Percentiles rank a stretch among this genome's conserved stretches.
Evolutionary conservation across 1,140 invertebrate genomes (phyloP).

Genomic region (Scylla paramamosain): DNA sequence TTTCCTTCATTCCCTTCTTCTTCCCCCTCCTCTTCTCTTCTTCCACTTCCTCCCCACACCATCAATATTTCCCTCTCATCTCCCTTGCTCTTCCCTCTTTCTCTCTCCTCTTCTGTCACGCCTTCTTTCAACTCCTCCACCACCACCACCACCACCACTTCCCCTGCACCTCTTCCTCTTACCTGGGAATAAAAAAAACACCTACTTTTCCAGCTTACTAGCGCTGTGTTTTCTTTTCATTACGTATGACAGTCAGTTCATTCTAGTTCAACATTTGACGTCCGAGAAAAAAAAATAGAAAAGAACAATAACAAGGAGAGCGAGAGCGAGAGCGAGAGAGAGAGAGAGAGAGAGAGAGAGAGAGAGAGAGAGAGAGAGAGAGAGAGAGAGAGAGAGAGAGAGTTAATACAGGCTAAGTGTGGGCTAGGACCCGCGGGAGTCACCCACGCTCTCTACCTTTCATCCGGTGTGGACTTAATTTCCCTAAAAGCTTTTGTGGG

Average conservation of each 20-base stretch:
- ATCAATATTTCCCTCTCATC: neutral
- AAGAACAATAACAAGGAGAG: neutral
- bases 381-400: constrained; percentile 20
- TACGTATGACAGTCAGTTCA: too few relatives aligned
- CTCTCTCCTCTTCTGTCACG: neutral
- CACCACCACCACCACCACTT: neutral
- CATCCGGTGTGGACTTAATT: neutral
- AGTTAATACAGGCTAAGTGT: neutral
- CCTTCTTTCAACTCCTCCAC: neutral
- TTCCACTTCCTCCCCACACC: neutral
- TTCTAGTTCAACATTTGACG: too few relatives aligned
- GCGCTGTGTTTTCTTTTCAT: too few relatives aligned
- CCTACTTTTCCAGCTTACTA: too few relatives aligned
- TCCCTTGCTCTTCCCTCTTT: neutral
- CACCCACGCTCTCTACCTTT: constrained; percentile 1
- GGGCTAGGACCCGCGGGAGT: neutral
- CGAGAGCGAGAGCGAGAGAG: neutral
- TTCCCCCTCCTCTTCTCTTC: neutral
- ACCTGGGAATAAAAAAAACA: too few relatives aligned
- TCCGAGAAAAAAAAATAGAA: neutral
- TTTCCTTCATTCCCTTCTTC: neutral
- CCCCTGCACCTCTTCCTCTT: neutral
- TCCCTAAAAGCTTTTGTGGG: constrained; percentile 13
- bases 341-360: constrained; percentile 20
- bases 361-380: constrained; percentile 20